A percentile compares a stretch with the other conserved stretches of the same genome.
phyloP scores from a whole-genome alignment of 2,888 invertebrate genomes.

The Proisotoma minuta region DNA sequence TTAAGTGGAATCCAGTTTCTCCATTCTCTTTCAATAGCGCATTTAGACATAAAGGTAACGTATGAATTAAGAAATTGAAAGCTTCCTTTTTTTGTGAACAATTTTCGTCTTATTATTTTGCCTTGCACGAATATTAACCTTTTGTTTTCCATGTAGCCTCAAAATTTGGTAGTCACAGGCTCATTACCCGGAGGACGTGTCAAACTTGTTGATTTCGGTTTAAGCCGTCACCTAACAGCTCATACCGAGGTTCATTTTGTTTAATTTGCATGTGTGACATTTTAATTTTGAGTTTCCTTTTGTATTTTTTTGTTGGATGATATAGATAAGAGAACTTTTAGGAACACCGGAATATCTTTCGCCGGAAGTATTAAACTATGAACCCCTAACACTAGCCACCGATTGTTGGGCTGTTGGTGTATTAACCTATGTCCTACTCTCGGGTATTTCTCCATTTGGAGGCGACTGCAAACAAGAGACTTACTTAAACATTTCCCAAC shows the following conservation, averaged over 20 bases:
- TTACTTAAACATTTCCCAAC: conserved; percentile 92
- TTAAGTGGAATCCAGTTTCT: conserved; percentile 84
- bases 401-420: conserved; percentile 98
- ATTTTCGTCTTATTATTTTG: conserved; percentile 2
- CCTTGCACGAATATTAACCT: conserved; percentile 3
- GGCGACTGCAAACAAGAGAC: conserved; percentile 96
- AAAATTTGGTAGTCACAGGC: conserved; percentile 84
- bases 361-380: conserved; percentile 91
- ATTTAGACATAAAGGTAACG: conserved; percentile 77
- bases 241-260: conserved; percentile 89
- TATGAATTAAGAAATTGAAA: conserved; percentile 1
- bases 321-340: conserved; percentile 42
- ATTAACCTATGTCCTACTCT: conserved; percentile 84
- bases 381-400: conserved; percentile 85
- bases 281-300: conserved; percentile 20
- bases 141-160: conserved; percentile 64
- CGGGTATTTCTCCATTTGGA: conserved; percentile 92
- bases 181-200: conserved; percentile 71
- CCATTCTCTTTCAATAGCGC: conserved; percentile 87
- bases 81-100: neutral
- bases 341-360: conserved; percentile 53
- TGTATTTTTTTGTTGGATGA: conserved; percentile 16
- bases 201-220: conserved; percentile 89
- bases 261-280: conserved; percentile 52
- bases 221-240: conserved; percentile 83